Percentiles rank a stretch among this genome's conserved stretches.
Conservation (phyloP, 2,113 vertebrate species). For the Nestor notabilis region DNA sequence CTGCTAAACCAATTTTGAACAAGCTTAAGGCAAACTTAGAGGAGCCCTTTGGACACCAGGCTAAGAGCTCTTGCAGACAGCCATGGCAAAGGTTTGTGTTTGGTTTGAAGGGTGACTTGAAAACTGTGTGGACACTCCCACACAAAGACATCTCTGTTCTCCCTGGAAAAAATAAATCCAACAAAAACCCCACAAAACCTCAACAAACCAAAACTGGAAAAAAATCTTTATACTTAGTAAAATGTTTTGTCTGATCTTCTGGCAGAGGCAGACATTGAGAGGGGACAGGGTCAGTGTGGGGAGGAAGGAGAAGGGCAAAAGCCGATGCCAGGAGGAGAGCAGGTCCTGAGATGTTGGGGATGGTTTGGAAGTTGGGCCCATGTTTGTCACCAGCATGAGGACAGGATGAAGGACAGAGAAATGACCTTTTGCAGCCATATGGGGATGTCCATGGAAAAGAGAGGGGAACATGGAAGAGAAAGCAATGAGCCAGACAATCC, state of each 20-base stretch:
- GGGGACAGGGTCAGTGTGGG: too few species aligned
- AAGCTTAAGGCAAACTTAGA: background rate
- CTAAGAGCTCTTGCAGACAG: background rate
- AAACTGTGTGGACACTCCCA: background rate
- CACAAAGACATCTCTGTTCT: background rate
- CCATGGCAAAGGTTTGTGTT: background rate
- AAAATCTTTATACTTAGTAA: background rate
- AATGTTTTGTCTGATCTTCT: background rate
- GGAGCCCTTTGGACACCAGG: background rate
- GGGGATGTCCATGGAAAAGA: background rate
- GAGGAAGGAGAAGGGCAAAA: background rate
- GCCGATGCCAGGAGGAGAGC: background rate
- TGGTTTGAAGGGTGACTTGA: background rate
- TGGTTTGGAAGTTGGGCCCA: background rate
- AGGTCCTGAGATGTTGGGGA: rapidly evolving
- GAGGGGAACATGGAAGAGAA: background rate
- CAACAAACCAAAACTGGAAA: background rate
- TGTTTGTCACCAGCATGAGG: background rate
- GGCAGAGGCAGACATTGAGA: background rate
- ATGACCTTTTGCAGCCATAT: background rate
- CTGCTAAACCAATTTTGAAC: background rate
- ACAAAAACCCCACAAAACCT: background rate
- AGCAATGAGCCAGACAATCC: background rate
- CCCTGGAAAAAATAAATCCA: background rate
- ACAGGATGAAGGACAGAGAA: background rate